Percentiles rank a stretch among this genome's conserved stretches.
Conservation (phyloP, 2,888 invertebrate species). For the Polyommatus iphigenia region DNA sequence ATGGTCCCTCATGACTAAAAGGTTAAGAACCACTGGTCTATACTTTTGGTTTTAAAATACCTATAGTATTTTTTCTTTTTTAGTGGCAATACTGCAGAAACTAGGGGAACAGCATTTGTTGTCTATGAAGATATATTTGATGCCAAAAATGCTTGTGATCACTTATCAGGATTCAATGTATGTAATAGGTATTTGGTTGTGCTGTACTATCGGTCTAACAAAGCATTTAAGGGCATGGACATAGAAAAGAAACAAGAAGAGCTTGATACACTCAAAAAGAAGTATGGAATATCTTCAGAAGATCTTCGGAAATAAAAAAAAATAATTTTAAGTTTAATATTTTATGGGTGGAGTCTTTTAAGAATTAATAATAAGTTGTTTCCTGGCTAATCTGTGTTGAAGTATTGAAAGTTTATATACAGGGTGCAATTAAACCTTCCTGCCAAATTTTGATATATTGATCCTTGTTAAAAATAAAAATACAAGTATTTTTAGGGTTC, state of each 20-base stretch:
- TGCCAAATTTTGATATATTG: no score
- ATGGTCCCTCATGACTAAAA: no score
- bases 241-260: conserved; percentile 98
- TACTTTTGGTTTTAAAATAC: not conserved
- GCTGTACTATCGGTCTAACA: conserved; percentile 97
- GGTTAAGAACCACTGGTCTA: no score
- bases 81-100: conserved; percentile 98
- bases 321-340: not conserved
- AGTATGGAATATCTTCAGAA: conserved; percentile 89
- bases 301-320: conserved; percentile 68
- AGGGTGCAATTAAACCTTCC: no score
- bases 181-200: conserved; percentile 99
- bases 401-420: no score
- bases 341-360: not conserved
- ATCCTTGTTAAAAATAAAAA: no score
- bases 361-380: not conserved
- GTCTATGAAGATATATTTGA: conserved; percentile 99
- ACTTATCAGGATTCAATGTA: conserved; percentile 99
- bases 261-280: conserved; percentile 95
- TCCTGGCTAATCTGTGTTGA: no score
- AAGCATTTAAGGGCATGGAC: conserved; percentile 97
- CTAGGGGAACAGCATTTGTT: conserved; percentile 99
- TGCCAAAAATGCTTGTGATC: conserved; percentile 99
- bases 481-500: no score
- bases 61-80: conserved; percentile 49